Base-by-base conservation (phyloP, 2,113 vertebrate species). In the Sialia sialis region DNA sequence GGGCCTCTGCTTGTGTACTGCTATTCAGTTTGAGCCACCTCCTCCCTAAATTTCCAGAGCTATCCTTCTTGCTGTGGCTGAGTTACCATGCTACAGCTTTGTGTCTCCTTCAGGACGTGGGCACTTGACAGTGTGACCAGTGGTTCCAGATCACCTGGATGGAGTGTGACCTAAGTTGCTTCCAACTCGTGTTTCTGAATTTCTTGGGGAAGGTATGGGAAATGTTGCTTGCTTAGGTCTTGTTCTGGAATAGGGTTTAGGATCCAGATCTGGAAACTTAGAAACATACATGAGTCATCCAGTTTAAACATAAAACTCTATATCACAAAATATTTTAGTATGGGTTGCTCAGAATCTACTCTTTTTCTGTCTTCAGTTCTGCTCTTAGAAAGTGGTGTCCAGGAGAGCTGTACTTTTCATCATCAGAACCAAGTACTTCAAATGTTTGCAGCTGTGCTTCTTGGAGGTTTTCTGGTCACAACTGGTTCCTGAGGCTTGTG, bases 401-500 rank as follows among this genome's bases (percentile, higher is more conserved):
- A 63, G 34, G 29, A 93, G 36, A 70, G 52, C 15, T 70, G 29
- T 87, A 44, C 58, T 60, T 73, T 16, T 64, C 3, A 21, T 94
- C 25, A 5, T 2, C 13, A 10, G 34, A 80, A 74, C 29, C 0
- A 10, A 59, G 27, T 48, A 16, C 39, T 84, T 84, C 38, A 84
- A 5, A 67, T 72, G 68, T 70, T 93, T 94, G 86, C 86, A 90
- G 86, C 79, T 94, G 83, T 78, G 52, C 68, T 83, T 83, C 38
- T 23, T 75, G 56, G 39, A 44, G n/a, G 34, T 59, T 88, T 96
- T 86, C 51, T 90, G 38, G 46, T 77, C 19, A 30, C 46, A 88
- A 51, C 62, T 1, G 1, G 6, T 85, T 93, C 26, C 67, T 30
- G 34, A 90, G 46, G 70, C 72, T 88, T 88, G 58, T 70, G 26